phyloP scores from a whole-genome alignment of 2,113 vertebrate species.

The Bambusicola thoracicus region DNA sequence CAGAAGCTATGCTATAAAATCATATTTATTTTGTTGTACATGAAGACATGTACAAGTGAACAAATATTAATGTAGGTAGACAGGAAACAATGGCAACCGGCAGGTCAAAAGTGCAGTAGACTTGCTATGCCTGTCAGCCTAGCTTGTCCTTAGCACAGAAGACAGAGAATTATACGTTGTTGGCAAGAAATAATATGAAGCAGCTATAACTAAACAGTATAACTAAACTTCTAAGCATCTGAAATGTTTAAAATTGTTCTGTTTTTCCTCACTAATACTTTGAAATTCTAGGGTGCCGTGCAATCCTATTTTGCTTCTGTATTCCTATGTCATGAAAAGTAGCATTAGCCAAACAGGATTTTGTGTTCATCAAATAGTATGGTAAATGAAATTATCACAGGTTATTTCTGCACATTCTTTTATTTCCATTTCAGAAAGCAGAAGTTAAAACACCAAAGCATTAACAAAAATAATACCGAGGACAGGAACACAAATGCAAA shows the following conservation, averaged over 20 bases:
- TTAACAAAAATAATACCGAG: not conserved
- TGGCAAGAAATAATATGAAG: not conserved
- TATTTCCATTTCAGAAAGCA: not conserved
- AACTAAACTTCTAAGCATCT: not conserved
- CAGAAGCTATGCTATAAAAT: not conserved
- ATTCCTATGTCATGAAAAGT: not conserved
- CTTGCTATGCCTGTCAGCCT: conserved; percentile 37
- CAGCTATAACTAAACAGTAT: not conserved
- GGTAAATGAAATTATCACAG: not conserved
- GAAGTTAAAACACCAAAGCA: not conserved
- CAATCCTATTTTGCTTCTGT: not conserved
- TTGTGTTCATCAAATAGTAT: not conserved
- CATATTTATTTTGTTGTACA: conserved; percentile 3
- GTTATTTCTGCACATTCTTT: not conserved
- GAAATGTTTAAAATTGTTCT: not conserved
- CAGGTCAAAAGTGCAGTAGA: conserved; percentile 66
- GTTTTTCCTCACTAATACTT: not conserved
- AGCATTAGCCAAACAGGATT: not conserved
- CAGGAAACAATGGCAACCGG: conserved; percentile 39
- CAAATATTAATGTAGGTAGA: conserved; percentile 60
- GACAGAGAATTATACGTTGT: not conserved
- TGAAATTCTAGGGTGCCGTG: not conserved
- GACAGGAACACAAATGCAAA: not conserved
- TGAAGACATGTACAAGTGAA: conserved; percentile 23
- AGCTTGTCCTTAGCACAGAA: conserved; percentile 33